phyloP scores from a whole-genome alignment of 2,113 vertebrate genomes.

The Synchiropus splendidus region DNA sequence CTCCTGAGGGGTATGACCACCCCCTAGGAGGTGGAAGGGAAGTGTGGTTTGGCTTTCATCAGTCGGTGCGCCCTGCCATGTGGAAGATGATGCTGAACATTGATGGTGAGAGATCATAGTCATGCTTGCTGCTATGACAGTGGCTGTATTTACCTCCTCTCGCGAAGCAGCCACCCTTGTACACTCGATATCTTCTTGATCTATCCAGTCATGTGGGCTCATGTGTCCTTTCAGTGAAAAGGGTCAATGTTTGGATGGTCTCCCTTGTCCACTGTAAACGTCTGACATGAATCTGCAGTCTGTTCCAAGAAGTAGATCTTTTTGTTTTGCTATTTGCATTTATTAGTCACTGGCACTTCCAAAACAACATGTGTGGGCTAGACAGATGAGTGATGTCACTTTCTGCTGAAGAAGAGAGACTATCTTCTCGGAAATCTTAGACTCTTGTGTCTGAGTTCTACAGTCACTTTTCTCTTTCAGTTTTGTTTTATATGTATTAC shows the following conservation, averaged over 20 bases:
- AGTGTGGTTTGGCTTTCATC: constrained; percentile 99
- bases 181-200: no score
- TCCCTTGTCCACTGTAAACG: no score
- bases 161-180: no score
- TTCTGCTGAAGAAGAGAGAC: constrained; percentile 1
- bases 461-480: no score
- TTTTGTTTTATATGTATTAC: background rate
- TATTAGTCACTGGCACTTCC: constrained; percentile 7
- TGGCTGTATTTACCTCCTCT: no score
- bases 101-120: constrained; percentile 82
- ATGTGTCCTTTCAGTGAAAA: no score
- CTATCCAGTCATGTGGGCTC: no score
- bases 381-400: constrained; percentile 4
- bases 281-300: no score
- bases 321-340: background rate
- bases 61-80: constrained; percentile 97
- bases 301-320: no score
- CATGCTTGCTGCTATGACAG: no score
- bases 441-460: no score
- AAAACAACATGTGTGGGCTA: background rate
- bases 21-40: constrained; percentile 93
- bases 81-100: constrained; percentile 99
- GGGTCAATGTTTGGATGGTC: no score
- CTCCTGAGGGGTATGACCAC: constrained; percentile 96
- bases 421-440: background rate